These are phyloP conservation scores for Anolis sagrei DNA, from an alignment of 2,113 vertebrate species.

Conservation along the genomic window DNA sequence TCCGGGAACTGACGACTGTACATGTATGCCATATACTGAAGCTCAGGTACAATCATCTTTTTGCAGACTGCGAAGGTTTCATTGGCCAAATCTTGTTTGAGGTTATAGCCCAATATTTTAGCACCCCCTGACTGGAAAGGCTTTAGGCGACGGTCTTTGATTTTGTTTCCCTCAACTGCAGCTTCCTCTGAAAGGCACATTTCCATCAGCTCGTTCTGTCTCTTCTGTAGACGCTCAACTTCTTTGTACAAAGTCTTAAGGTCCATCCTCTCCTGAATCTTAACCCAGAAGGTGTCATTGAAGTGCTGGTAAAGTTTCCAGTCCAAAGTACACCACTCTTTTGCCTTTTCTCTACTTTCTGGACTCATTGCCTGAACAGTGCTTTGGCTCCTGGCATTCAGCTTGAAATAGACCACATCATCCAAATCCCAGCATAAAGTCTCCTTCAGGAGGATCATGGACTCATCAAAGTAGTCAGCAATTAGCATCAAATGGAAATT, in stretches of 20 bases:
- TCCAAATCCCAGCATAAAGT: constrained; percentile 86
- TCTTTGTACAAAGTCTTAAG: constrained; percentile 72
- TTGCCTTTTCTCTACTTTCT: constrained; percentile 68
- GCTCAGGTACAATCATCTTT: constrained; percentile 81
- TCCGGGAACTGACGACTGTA: constrained; percentile 81
- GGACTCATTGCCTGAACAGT: constrained; percentile 63
- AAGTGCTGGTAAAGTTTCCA: constrained; percentile 90
- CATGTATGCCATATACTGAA: constrained; percentile 81
- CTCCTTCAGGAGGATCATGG: constrained; percentile 84
- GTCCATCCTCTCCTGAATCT: constrained; percentile 73
- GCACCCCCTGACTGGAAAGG: constrained; percentile 85
- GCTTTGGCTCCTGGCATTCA: constrained; percentile 80
- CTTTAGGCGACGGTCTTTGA: constrained; percentile 73
- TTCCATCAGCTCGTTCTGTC: constrained; percentile 71
- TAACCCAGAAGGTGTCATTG: constrained; percentile 86
- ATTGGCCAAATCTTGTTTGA: constrained; percentile 72
- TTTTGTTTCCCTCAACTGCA: constrained; percentile 62
- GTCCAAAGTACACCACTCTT: constrained; percentile 84
- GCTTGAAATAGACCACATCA: constrained; percentile 83
- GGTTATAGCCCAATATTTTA: constrained; percentile 86
- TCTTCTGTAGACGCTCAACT: constrained; percentile 70
- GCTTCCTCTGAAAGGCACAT: constrained; percentile 76
- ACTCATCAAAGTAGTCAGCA: constrained; percentile 89
- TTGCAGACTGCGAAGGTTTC: constrained; percentile 71
- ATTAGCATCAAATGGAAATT: constrained; percentile 86